These are phyloP conservation scores for Matsumyia berberina DNA, from an alignment of 2,888 invertebrate genomes.

Conservation along the genomic window DNA sequence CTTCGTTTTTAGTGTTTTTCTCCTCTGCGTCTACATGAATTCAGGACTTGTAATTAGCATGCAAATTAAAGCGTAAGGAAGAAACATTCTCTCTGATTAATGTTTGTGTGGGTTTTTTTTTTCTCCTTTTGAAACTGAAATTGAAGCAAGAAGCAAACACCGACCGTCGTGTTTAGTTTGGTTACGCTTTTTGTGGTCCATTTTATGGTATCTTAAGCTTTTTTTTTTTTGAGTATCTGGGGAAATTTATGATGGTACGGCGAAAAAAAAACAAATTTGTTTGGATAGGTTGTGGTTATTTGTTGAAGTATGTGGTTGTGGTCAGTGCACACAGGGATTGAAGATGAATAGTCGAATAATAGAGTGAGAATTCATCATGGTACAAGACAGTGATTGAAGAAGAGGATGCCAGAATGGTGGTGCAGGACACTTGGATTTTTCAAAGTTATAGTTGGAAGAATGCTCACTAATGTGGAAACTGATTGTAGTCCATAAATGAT, in stretches of 20 bases:
- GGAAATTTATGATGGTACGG: conserved; percentile 3
- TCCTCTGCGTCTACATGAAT: conserved; percentile 17
- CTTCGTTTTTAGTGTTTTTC: conserved; percentile 21
- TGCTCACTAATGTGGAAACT: background rate
- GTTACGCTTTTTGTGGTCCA: conserved; percentile 17
- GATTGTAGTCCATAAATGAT: too few relatives aligned
- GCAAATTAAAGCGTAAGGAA: conserved; percentile 59
- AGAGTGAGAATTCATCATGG: background rate
- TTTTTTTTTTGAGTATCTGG: background rate
- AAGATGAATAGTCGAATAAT: background rate
- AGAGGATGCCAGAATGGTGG: background rate
- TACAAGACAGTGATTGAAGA: background rate
- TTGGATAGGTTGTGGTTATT: background rate
- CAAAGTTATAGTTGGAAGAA: background rate
- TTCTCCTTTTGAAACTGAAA: background rate
- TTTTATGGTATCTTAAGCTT: conserved; percentile 2
- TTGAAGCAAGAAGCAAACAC: background rate
- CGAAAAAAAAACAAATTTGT: background rate
- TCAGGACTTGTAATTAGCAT: conserved; percentile 62
- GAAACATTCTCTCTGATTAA: conserved; percentile 52
- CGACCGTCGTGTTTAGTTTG: background rate
- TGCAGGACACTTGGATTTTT: background rate
- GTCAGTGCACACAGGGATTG: background rate
- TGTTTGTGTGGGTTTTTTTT: conserved; percentile 47
- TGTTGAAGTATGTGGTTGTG: background rate